phyloP scores from a whole-genome alignment of 1,140 invertebrate genomes.

The Musca vetustissima region DNA sequence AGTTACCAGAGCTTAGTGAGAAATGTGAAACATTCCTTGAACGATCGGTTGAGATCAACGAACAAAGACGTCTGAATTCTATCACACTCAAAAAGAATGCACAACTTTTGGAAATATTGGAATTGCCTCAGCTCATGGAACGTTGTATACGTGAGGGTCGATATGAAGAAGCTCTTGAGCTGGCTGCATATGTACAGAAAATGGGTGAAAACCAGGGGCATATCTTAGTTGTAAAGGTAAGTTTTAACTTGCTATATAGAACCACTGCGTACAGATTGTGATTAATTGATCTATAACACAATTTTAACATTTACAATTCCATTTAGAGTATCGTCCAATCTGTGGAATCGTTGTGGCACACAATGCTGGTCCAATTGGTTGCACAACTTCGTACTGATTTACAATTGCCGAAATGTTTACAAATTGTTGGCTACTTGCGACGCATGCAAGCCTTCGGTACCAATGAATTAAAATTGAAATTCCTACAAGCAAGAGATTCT shows the following conservation, averaged over 20 bases:
- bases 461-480: constrained; percentile 86
- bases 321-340: constrained; percentile 80
- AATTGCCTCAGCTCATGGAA: constrained; percentile 92
- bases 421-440: constrained; percentile 82
- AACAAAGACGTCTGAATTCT: constrained; percentile 65
- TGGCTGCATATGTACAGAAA: constrained; percentile 83
- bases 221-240: constrained; percentile 81
- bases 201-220: constrained; percentile 80
- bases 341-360: constrained; percentile 83
- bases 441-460: constrained; percentile 84
- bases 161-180: constrained; percentile 91
- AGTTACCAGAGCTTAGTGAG: constrained; percentile 73
- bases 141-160: constrained; percentile 79
- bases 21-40: constrained; percentile 79
- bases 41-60: constrained; percentile 74
- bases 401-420: constrained; percentile 83
- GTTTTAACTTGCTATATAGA: constrained; percentile 19
- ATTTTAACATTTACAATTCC: constrained; percentile 10
- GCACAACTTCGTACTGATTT: constrained; percentile 84
- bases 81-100: constrained; percentile 74
- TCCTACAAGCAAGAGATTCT: constrained; percentile 84
- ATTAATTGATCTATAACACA: neutral
- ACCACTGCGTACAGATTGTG: neutral
- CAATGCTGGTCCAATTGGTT: constrained; percentile 85
- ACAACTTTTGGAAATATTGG: constrained; percentile 85